Conservation (phyloP, 2,113 vertebrate species). For the Xiphophorus maculatus region DNA sequence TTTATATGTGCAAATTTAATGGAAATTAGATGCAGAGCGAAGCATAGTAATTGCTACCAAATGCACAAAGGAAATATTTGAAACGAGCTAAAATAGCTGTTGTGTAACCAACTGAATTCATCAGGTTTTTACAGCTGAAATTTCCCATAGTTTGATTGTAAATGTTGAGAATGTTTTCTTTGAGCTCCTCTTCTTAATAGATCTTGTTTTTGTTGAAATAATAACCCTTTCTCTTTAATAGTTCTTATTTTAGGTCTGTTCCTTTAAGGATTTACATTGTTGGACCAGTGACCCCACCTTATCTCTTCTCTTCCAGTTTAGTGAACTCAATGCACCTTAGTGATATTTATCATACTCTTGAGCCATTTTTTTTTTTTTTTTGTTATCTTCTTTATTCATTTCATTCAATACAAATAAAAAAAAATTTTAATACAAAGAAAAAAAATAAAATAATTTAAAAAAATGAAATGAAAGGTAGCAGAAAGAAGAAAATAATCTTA, state of each 20-base stretch:
- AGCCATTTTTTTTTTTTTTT: too few relatives aligned
- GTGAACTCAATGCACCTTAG: background rate
- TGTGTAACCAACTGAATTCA: background rate
- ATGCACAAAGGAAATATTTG: too few relatives aligned
- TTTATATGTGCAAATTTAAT: constrained; percentile 1
- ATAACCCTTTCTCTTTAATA: background rate
- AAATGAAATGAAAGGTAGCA: too few relatives aligned
- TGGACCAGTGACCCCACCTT: background rate
- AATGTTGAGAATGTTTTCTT: background rate
- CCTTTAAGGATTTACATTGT: background rate
- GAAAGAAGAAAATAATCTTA: too few relatives aligned
- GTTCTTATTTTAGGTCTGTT: background rate
- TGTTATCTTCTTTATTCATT: too few relatives aligned
- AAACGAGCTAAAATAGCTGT: background rate
- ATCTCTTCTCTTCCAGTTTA: background rate
- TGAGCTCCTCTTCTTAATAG: too few relatives aligned
- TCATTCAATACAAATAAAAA: too few relatives aligned
- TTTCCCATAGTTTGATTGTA: background rate
- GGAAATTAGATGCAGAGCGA: constrained; percentile 14
- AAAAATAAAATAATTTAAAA: too few relatives aligned
- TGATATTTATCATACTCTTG: constrained; percentile 3
- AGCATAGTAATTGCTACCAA: too few relatives aligned
- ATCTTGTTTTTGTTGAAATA: background rate
- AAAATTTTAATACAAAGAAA: too few relatives aligned
- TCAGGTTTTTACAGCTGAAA: background rate